Conservation (phyloP, 1,140 invertebrate species). For the Diachasma alloeum region DNA sequence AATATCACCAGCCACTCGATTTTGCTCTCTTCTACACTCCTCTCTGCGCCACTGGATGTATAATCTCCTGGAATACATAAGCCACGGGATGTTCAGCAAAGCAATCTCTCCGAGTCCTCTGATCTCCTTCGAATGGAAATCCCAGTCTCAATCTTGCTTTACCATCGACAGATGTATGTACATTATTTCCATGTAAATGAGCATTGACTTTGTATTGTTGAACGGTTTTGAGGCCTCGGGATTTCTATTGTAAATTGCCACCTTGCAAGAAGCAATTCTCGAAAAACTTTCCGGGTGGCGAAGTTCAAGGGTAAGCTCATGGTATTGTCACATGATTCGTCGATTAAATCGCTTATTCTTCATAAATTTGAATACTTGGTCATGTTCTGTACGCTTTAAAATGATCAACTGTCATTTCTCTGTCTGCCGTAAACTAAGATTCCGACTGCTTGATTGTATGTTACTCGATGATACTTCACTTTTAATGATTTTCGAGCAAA, state of each 20-base stretch:
- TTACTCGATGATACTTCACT: neutral
- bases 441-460: neutral
- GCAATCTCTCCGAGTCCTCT: neutral
- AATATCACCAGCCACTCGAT: neutral
- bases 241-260: neutral
- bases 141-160: neutral
- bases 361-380: neutral
- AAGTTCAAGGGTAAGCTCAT: slow-evolving; percentile 22
- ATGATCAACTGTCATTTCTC: neutral
- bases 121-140: slow-evolving; percentile 9
- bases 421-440: too few relatives aligned
- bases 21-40: neutral
- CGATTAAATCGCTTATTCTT: neutral
- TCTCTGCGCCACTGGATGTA: neutral
- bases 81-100: neutral
- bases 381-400: neutral
- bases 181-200: slow-evolving; percentile 9
- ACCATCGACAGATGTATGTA: slow-evolving; percentile 2
- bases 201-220: slow-evolving; percentile 18
- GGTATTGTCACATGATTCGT: neutral
- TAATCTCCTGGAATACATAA: neutral
- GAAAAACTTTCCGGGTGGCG: slow-evolving; percentile 17
- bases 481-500: neutral
- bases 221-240: neutral
- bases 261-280: neutral